Evolutionary conservation across 2,888 invertebrate species (phyloP), one percentile per base, ranked within the genome.

Genomic region (Cyclophora punctaria): DNA sequence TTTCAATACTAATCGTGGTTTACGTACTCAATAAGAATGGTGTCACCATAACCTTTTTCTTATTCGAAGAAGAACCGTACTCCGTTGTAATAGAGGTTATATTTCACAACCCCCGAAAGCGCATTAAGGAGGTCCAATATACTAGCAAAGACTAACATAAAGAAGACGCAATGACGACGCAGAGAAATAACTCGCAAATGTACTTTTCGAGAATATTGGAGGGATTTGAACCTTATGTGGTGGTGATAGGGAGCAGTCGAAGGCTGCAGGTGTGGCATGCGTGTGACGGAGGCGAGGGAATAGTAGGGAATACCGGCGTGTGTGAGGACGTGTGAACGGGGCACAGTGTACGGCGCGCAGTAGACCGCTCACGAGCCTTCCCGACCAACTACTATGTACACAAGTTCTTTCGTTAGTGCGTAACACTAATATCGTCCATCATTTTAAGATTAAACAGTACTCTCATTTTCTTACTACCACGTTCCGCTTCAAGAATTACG

Each of bases 281-380:
- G 60, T 64, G 59, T 59, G 59, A 62, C 62, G 64, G 66, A 62
- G 65, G 67, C 63, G 53, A 53, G 58, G 62, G 63, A 60, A 58
- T 63, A 56, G 63, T 52, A 57, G 67, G 67, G 67, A 67, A 66
- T 64, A 60, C 64, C 72, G 63, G 56, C 64, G 71, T 70, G 67
- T 66, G 69, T 67, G 70, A 67, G 70, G 68, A 70, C 67, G 69
- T 67, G 71, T 68, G 70, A 69, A 70, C 67, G 67, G 58, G 37
- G 55, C 5, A 40, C 7, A 6, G 35, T 41, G 7, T 42, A 5
- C 33, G 33, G 4, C 45, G 37, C 37, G 47, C 48, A 50, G 49
- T 53, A 52, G 45, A 42, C 37, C 5, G 5, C 37, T 37, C 37
- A 2, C 5, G 20, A 20, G 20, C 20, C 20, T 20, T 2, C 1